Percentiles rank a stretch among this genome's conserved stretches.
These are phyloP conservation scores for Drosophila mojavensis DNA, from an alignment of 1,140 invertebrate species.

Conservation along the genomic window DNA sequence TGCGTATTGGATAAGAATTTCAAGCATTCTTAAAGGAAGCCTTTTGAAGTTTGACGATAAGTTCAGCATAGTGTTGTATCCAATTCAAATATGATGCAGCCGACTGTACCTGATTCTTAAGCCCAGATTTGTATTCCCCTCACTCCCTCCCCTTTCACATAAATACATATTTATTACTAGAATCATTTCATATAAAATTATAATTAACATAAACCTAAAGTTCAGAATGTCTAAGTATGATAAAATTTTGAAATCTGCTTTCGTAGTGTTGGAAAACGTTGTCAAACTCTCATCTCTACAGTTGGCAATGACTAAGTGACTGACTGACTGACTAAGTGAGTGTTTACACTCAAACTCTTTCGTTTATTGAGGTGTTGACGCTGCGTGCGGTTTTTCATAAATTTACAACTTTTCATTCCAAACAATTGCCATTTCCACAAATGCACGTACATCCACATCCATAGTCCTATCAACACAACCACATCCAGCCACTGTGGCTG, in stretches of 20 bases:
- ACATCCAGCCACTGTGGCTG: constrained; percentile 41
- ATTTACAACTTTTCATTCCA: constrained; percentile 60
- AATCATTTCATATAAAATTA: no score
- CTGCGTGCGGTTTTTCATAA: constrained; percentile 64
- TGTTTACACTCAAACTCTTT: not conserved
- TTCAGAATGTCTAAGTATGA: not conserved
- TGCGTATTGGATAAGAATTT: no score
- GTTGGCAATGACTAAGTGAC: constrained; percentile 8
- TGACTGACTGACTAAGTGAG: constrained; percentile 15
- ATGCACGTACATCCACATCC: constrained; percentile 52
- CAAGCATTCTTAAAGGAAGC: no score
- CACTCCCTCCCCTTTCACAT: no score
- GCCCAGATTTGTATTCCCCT: no score
- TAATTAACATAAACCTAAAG: not conserved
- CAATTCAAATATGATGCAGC: no score
- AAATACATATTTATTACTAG: no score
- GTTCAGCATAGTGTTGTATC: no score
- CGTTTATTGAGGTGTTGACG: constrained; percentile 26
- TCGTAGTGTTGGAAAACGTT: not conserved
- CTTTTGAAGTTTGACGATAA: no score
- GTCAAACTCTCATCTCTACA: not conserved
- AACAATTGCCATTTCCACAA: constrained; percentile 40
- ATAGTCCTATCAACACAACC: constrained; percentile 8
- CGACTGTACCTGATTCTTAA: no score
- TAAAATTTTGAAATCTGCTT: no score